Percentiles rank a stretch among this genome's conserved stretches.
These are phyloP conservation scores for Agrochola litura DNA, from an alignment of 2,888 invertebrate genomes.

Conservation along the genomic window DNA sequence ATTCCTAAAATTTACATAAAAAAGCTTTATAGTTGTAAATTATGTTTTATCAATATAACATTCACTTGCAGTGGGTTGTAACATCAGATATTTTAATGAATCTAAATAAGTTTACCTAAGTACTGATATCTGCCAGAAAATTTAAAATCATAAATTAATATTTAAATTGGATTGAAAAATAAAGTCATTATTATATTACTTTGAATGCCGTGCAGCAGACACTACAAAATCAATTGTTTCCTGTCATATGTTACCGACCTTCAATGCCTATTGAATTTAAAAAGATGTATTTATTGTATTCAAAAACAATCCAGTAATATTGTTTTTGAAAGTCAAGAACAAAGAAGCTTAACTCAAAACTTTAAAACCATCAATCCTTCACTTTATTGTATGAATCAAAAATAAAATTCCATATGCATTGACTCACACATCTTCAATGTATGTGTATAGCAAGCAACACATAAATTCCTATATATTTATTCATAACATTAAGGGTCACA, in stretches of 20 bases:
- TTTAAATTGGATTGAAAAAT: neutral
- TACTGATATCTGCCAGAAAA: neutral
- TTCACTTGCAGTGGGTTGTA: slow-evolving; percentile 17
- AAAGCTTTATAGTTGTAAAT: slow-evolving; percentile 14
- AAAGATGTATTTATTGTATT: neutral
- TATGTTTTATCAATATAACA: slow-evolving; percentile 20
- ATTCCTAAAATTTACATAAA: slow-evolving; percentile 43
- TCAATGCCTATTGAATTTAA: slow-evolving; percentile 3
- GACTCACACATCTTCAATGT: neutral
- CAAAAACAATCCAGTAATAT: neutral
- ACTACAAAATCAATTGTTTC: neutral
- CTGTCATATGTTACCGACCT: slow-evolving; percentile 14
- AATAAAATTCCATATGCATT: neutral
- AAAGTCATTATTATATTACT: neutral
- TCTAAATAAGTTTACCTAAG: neutral
- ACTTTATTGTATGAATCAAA: neutral
- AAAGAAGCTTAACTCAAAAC: neutral
- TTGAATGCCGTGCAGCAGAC: neutral
- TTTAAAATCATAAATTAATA: neutral
- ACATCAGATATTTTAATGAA: neutral
- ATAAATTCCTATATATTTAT: neutral
- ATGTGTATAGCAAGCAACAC: neutral
- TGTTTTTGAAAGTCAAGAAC: neutral
- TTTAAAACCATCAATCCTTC: neutral
- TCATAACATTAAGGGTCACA: slow-evolving; percentile 23